phyloP scores from a whole-genome alignment of 1,140 invertebrate genomes.

The Diabrotica undecimpunctata region DNA sequence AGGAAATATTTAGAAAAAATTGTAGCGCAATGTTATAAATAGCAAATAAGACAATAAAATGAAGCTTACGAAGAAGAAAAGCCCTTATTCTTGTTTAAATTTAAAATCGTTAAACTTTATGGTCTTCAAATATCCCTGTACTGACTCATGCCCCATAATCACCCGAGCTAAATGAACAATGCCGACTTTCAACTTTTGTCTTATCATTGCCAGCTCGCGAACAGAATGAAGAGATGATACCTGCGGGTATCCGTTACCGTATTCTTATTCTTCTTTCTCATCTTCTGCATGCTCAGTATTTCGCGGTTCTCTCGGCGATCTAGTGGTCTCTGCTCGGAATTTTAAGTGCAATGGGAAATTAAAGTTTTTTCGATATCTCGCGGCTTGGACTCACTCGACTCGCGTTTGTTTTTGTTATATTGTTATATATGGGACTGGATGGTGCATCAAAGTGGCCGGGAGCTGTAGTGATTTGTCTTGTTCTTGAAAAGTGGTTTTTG shows the following conservation, averaged over 20 bases:
- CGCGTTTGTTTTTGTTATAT: background rate
- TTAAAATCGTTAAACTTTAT: too few relatives aligned
- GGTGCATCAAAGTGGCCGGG: background rate
- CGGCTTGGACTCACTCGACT: background rate
- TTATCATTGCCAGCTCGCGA: background rate
- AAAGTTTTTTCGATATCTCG: background rate
- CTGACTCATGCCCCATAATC: background rate
- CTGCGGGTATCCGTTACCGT: background rate
- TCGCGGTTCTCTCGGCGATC: background rate
- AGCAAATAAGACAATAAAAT: too few relatives aligned
- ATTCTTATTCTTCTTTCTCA: background rate
- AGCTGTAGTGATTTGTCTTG: background rate
- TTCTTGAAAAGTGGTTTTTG: background rate
- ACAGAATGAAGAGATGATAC: background rate
- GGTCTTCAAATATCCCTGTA: background rate
- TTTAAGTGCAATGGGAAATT: slow-evolving; percentile 1
- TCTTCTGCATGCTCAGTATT: background rate
- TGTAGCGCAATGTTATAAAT: too few relatives aligned
- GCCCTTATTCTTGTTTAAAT: too few relatives aligned
- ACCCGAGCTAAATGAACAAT: too few relatives aligned
- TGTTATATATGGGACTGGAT: background rate
- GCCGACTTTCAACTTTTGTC: background rate
- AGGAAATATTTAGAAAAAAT: too few relatives aligned
- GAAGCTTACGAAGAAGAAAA: too few relatives aligned
- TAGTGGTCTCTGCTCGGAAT: background rate